Evolutionary conservation across 2,113 vertebrate genomes (phyloP).

Genomic region (Alouatta palliata): DNA sequence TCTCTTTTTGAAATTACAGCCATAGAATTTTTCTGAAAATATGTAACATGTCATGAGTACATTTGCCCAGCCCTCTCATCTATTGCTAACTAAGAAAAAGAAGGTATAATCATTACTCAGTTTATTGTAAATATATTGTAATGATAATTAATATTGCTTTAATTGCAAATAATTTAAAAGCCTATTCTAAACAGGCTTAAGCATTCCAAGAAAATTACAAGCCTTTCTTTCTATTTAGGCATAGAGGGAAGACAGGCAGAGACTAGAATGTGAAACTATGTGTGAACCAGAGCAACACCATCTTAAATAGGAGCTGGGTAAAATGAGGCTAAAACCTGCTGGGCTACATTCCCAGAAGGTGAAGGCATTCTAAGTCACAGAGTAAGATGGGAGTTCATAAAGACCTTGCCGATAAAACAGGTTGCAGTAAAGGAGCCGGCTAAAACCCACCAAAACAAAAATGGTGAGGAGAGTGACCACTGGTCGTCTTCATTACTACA

Average conservation of each 20-base stretch:
- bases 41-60: neutral
- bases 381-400: too few species aligned
- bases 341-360: too few species aligned
- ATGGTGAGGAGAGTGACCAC: too few species aligned
- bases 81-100: neutral
- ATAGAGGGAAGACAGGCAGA: rapidly evolving
- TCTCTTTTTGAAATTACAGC: neutral
- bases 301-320: too few species aligned
- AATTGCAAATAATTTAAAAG: neutral
- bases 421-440: too few species aligned
- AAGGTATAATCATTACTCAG: neutral
- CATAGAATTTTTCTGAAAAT: neutral
- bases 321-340: too few species aligned
- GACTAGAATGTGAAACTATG: neutral
- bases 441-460: too few species aligned
- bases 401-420: too few species aligned
- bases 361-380: too few species aligned
- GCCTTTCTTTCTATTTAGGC: neutral
- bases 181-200: neutral
- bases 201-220: neutral
- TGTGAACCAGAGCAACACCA: too few species aligned
- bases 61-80: neutral
- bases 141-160: neutral
- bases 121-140: neutral
- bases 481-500: too few species aligned